Evolutionary conservation across 2,113 vertebrate genomes (phyloP), one percentile per base, ranked within the genome.

Genomic region (Pteruthius melanotis): DNA sequence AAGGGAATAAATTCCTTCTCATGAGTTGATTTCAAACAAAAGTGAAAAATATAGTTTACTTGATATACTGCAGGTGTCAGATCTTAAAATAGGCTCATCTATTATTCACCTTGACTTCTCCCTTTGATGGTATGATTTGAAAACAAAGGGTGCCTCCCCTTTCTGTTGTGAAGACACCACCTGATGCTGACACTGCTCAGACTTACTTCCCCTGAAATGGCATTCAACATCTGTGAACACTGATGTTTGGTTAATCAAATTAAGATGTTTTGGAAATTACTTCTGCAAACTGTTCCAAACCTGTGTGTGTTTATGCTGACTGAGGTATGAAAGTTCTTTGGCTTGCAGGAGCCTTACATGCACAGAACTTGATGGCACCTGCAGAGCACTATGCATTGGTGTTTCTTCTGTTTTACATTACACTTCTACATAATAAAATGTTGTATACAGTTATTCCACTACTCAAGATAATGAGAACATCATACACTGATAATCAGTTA

Each of bases 301-400:
- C 1, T 3, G 6, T 8, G 24, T 39, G 2, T 60, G 16, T 16
- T 47, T 69, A 45, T 5, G 13, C 23, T 57, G 5, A 56, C 33
- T 17, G 20, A 70, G 6, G 1, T 7, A 9, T 15, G 13, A 75
- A 82, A 15, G 2, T 5, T 37, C 16, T 87, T 77, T 22, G 21
- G 5, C 15, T 50, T 81, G 40, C 13, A 44, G 9, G 3, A 76
- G 7, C 5, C 13, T 56, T 45, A 9, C 2, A 31, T 8, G 26
- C 15, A 49, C 2, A 69, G 12, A 52, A 24, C 26, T 66, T 59
- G 20, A 13, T n/a, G 35, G 10, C 12, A 45, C 0, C 3, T 71
- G 23, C 6, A 33, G 22, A 11, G 5, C 3, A 0, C 42, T 84
- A 71, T 1, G 2, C 4, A 2, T 10, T 60, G 42, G 44, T 27